Percentiles rank a stretch among this genome's conserved stretches.
Evolutionary conservation across 2,113 vertebrate species (phyloP).

Genomic region (Cisticola juncidis): DNA sequence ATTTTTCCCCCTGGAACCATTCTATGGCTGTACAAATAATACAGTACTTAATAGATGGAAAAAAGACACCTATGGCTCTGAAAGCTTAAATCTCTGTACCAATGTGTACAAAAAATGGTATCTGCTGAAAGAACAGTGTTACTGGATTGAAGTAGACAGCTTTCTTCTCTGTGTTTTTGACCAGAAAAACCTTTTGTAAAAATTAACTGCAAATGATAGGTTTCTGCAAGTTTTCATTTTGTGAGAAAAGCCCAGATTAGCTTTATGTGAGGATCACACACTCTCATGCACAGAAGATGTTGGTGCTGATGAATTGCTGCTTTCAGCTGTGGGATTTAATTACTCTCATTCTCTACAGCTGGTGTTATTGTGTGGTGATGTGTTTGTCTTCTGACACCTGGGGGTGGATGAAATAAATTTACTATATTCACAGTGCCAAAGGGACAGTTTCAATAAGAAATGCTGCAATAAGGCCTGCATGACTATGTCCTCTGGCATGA

Average conservation of each 20-base stretch:
- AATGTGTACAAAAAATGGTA: background rate
- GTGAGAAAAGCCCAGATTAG: constrained; percentile 1
- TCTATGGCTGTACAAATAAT: background rate
- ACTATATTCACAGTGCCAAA: background rate
- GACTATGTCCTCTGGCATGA: background rate
- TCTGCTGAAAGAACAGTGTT: background rate
- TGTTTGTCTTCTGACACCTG: constrained; percentile 29
- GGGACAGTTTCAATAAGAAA: constrained; percentile 22
- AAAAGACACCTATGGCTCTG: background rate
- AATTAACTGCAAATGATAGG: background rate
- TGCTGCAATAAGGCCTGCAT: background rate
- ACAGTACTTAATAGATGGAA: background rate
- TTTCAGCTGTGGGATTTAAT: constrained; percentile 56
- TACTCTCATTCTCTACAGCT: background rate
- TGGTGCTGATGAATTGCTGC: constrained; percentile 33
- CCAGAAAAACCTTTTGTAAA: background rate
- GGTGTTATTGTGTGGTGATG: background rate
- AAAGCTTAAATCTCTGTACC: background rate
- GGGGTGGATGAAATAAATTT: background rate
- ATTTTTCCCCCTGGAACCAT: background rate
- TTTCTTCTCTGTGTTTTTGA: background rate
- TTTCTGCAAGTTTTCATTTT: constrained; percentile 14
- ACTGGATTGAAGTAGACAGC: background rate
- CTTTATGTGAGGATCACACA: background rate
- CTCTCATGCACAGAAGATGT: background rate